These are phyloP conservation scores for Tipula unca DNA, from an alignment of 2,888 invertebrate species.

Conservation along the genomic window DNA sequence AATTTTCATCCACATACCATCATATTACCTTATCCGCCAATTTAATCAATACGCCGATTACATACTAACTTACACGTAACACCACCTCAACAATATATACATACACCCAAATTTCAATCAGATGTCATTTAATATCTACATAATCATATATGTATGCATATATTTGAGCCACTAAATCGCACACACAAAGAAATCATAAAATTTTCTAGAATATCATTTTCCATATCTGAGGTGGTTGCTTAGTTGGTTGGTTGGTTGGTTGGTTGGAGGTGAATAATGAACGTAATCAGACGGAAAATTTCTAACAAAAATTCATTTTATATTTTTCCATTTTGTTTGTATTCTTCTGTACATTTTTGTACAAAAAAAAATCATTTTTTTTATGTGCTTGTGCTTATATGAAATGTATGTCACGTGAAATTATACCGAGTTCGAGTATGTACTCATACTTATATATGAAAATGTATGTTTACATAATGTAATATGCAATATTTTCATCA, in stretches of 20 bases:
- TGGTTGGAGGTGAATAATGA: background rate
- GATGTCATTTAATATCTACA: background rate
- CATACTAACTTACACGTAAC: background rate
- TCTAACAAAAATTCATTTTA: background rate
- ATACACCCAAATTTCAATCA: background rate
- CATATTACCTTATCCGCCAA: background rate
- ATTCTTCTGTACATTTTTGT: background rate
- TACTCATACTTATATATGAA: background rate
- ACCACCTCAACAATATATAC: background rate
- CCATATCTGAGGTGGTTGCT: background rate
- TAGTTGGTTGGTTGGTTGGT: no score
- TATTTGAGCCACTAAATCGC: no score
- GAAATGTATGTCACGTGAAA: background rate
- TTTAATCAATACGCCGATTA: background rate
- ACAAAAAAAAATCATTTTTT: background rate
- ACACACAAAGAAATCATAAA: background rate
- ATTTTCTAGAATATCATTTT: background rate
- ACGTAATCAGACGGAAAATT: background rate
- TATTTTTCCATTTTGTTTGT: background rate
- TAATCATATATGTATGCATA: background rate
- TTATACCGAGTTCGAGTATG: background rate
- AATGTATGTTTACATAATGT: constrained; percentile 1
- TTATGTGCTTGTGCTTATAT: background rate
- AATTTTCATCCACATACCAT: background rate
- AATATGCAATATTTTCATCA: background rate